Base-by-base conservation (phyloP, 1,140 invertebrate genomes). In the Amyelois transitella region DNA sequence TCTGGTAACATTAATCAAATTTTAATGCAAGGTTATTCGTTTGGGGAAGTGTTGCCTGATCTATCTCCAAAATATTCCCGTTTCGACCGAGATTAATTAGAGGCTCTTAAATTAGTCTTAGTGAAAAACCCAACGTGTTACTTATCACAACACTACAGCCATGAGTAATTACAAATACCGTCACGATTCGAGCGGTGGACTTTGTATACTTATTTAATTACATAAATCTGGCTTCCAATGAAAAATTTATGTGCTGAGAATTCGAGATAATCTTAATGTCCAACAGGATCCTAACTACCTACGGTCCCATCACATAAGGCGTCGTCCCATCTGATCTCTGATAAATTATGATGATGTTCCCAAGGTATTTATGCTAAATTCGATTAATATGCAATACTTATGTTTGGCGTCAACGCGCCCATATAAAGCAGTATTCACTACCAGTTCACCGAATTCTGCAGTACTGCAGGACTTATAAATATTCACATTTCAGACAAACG, bases 401-500 rank as follows among this genome's bases (percentile, higher is more conserved):
- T 14, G 32, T 38, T 14, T 38, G 32, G 32, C 32, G 32, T 12
- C 32, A 38, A 1, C 17, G 32, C n/a, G 19, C 18, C 20, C 45
- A 21, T 48, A 48, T 21, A 21, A 21, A 48, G 32, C 45, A n/a
- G 45, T 21, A 22, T n/a, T 48, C 18, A 21, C 45, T 48, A 19
- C 20, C 45, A 20, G 2, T 48, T 48, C 45, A 48, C 18, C 20
- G 45, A 48, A 48, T 48, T 19, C 19, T 48, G 45, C 18, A 48
- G 19, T 21, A 20, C 45, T 48, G 18, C 18, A 21, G 32, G 1
- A 4, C 43, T 45, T 20, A 45, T 45, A 45, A 48, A 48, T 48
- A 48, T 48, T 48, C 18, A 48, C 45, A 8, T n/a, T 48, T 14
- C n/a, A 21, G 45, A 19, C 45, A 7, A 48, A 48, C n/a, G 19